Percentiles rank a stretch among this genome's conserved stretches.
Conservation (phyloP, 2,113 vertebrate genomes). For the Dasyornis broadbenti region DNA sequence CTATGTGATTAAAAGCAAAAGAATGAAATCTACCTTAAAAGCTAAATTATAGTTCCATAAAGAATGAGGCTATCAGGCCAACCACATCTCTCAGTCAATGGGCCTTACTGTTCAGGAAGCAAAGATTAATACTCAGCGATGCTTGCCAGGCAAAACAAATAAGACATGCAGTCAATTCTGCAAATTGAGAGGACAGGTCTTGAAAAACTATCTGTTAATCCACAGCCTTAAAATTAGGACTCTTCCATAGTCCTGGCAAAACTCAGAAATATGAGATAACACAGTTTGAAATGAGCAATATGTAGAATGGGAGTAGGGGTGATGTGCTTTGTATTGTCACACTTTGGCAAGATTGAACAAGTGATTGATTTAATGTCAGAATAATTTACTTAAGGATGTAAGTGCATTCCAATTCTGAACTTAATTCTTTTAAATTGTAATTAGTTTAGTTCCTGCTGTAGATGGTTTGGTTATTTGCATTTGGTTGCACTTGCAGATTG, state of each 20-base stretch:
- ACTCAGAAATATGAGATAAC: not conserved
- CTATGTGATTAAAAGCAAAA: not conserved
- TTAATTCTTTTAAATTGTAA: not conserved
- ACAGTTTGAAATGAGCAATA: not conserved
- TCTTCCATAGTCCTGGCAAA: not conserved
- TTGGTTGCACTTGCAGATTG: not conserved
- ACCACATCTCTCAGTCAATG: not conserved
- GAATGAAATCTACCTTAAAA: not conserved
- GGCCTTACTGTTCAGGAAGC: not conserved
- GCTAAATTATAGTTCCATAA: not conserved
- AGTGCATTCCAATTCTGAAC: not conserved
- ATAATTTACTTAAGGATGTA: not conserved
- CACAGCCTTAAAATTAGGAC: not conserved
- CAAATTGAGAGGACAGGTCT: not conserved
- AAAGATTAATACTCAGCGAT: not conserved
- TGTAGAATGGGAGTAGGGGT: not conserved
- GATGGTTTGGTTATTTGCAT: not conserved
- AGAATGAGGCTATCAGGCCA: not conserved
- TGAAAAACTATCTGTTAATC: not conserved
- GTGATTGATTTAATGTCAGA: not conserved
- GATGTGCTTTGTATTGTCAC: not conserved
- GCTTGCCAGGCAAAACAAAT: not conserved
- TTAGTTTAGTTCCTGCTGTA: not conserved
- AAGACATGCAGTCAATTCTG: not conserved
- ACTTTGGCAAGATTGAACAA: not conserved